Percentiles rank a stretch among this genome's conserved stretches.
Conservation (phyloP, 2,888 invertebrate species). For the Diarsia mendica region DNA sequence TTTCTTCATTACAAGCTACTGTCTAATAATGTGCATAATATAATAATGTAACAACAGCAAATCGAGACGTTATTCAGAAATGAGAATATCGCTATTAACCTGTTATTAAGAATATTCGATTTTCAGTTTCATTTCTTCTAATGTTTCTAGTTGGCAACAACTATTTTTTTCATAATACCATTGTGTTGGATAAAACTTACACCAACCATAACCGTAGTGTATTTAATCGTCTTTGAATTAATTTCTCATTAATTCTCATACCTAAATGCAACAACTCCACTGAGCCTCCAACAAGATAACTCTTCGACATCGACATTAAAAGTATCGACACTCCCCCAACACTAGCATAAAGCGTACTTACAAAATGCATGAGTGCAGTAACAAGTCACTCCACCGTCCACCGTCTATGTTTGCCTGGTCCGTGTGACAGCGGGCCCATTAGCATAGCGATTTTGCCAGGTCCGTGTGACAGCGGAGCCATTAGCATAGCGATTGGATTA, state of each 20-base stretch:
- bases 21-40: too few species aligned
- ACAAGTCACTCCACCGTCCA: slow-evolving; percentile 59
- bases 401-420: slow-evolving; percentile 49
- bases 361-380: slow-evolving; percentile 65
- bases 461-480: slow-evolving; percentile 20
- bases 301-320: background rate
- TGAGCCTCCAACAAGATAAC: background rate
- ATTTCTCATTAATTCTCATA: background rate
- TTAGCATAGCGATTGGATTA: slow-evolving; percentile 56
- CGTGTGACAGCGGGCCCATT: slow-evolving; percentile 29
- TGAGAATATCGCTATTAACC: background rate
- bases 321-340: slow-evolving; percentile 7
- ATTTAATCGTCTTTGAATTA: background rate
- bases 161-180: background rate
- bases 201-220: background rate
- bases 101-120: too few species aligned
- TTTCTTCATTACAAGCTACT: too few species aligned
- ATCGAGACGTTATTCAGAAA: background rate
- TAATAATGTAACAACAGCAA: too few species aligned
- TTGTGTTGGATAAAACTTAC: background rate
- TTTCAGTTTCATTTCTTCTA: background rate
- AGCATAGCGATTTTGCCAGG: slow-evolving; percentile 54
- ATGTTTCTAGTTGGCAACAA: background rate
- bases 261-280: background rate
- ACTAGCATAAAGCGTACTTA: slow-evolving; percentile 41